Evolutionary conservation across 2,888 invertebrate species (phyloP), one percentile per base, ranked within the genome.

Genomic region (Acrocyrtus sp.): DNA sequence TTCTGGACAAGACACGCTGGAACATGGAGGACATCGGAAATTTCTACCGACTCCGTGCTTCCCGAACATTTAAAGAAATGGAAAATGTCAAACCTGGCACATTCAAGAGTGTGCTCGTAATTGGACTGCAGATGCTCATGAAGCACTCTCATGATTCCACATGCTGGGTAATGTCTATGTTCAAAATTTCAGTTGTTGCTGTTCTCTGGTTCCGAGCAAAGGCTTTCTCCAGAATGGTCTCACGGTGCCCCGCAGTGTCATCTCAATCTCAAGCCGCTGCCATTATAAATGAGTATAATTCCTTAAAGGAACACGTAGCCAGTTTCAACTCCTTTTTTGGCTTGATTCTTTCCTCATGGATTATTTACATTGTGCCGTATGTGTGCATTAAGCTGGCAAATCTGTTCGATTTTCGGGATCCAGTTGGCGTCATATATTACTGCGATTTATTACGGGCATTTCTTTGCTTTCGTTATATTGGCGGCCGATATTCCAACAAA

Each of bases 1-100:
- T 54, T 22, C 47, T 54, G 22, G 65, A 47, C 6, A 56, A 34
- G 19, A 65, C 63, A 19, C 17, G 47, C 34, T 65, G 65, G 54
- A 12, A 65, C n/a, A 22, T 34, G 3, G 1, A 29, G n/a, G 24
- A 1, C n/a, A 24, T 47, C 5, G 12, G n/a, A 8, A 34, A 29
- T 0, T 53, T 54, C 1, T 54, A 45, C 19, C 22, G 43, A 21
- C 43, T 21, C 39, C 34, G 29, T 54, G 27, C 24, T 19, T 5
- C 27, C 29, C 29, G 53, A 54, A 29, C 63, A 27, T 19, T 53
- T 53, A 19, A n/a, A 53, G 29, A 29, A 8, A 6, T 12, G 8
- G n/a, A n/a, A 34, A 29, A 29, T 19, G 6, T 2, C 41, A 3
- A n/a, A 15, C 41, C 17, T 41, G 17, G 41, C 17, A 17, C 17